Base-by-base conservation (phyloP, 2,113 vertebrate genomes). In the Lycocorax pyrrhopterus region DNA sequence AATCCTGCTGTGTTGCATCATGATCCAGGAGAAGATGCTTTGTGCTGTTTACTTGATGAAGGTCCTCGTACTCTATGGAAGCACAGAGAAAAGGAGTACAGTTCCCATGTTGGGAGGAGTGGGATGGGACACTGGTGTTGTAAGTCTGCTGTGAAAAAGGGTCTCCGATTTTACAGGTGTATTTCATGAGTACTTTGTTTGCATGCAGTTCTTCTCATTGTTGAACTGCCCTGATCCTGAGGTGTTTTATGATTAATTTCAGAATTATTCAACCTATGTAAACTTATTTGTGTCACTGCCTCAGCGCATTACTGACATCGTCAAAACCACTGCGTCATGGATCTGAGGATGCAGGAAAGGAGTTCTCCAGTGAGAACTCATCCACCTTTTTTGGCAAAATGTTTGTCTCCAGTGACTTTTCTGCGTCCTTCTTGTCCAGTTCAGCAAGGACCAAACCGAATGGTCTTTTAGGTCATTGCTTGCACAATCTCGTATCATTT, bases 181-280 rank as follows among this genome's bases (percentile, higher is more conserved):
- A 21, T 81, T 96, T 64, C 26, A 13, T 21, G n/a, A 74, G 37
- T 21, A 1, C 33, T 69, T 60, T 86, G 90, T 94, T 93, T 85
- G 83, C 60, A 1, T 43, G 13, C 30, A 37, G 0, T 26, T 66
- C 60, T 49, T 78, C 9, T 44, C 29, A 1, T 73, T 2, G 32
- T 75, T 77, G 47, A 76, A 21, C 32, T 81, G 76, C 76, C 47
- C 47, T 20, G 30, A 6, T 85, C 9, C 23, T 87, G 83, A 93
- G 67, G 59, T 91, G 85, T 51, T 93, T 39, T 14, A 6, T 91
- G 93, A 93, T 93, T 79, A 84, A 93, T 82, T 94, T 80, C 55
- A 44, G 75, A 52, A 35, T 77, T 62, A 81, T 95, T 92, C 81
- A 26, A 90, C 76, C 67, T 66, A 4, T 84, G 75, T 87, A 46